Percentiles rank a stretch among this genome's conserved stretches.
Evolutionary conservation across 92 coral and sea anemone species (phyloP).

Genomic region (Scolanthus callimorphus): DNA sequence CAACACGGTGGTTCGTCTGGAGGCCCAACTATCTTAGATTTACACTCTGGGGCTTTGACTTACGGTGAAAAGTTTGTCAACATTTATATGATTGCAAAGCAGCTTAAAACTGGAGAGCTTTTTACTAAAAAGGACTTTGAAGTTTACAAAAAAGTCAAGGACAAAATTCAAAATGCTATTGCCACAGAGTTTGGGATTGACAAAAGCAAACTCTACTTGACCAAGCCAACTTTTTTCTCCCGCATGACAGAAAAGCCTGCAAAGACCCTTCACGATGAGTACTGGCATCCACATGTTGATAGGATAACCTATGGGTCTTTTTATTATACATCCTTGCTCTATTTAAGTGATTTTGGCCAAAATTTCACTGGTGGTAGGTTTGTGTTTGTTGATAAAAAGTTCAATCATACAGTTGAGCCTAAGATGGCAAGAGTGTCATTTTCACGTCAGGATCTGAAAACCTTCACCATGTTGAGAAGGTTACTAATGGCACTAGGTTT

Average conservation of each 20-base stretch:
- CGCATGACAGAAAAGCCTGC: conserved; percentile 71
- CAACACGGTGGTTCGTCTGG: conserved; percentile 82
- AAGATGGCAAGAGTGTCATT: conserved; percentile 69
- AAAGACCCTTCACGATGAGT: conserved; percentile 70
- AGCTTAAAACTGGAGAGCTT: conserved; percentile 16
- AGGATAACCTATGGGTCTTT: conserved; percentile 78
- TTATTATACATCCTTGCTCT: conserved; percentile 71
- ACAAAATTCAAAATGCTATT: conserved; percentile 68
- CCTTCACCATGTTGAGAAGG: conserved; percentile 72
- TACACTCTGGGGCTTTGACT: conserved; percentile 81
- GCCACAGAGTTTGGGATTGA: conserved; percentile 62
- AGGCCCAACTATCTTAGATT: conserved; percentile 81
- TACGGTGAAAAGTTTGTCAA: conserved; percentile 70
- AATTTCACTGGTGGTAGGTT: conserved; percentile 79
- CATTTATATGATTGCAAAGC: conserved; percentile 47
- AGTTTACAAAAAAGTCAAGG: conserved; percentile 54
- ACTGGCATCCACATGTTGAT: conserved; percentile 84
- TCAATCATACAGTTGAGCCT: conserved; percentile 70
- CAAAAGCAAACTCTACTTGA: conserved; percentile 54
- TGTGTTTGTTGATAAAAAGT: conserved; percentile 58
- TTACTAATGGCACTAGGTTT: conserved; percentile 59
- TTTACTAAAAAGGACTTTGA: conserved; percentile 68
- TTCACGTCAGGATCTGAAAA: conserved; percentile 87
- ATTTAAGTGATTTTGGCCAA: conserved; percentile 54
- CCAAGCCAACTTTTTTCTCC: conserved; percentile 85